Evolutionary conservation across 2,113 vertebrate genomes (phyloP).

Genomic region (Microcebus tavaratra): DNA sequence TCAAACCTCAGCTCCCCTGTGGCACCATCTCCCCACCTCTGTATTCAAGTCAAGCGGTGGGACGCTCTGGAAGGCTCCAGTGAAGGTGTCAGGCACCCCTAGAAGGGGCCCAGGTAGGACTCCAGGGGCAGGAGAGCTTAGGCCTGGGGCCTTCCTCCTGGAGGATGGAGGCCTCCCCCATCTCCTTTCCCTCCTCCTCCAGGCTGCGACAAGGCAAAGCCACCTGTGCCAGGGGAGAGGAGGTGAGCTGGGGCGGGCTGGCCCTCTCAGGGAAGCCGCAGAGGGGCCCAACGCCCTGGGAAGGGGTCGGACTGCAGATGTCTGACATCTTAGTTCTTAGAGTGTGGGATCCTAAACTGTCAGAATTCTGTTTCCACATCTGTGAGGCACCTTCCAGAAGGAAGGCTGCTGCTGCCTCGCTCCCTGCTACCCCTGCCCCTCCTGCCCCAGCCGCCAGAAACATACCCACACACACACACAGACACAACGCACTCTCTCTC

Average conservation of each 20-base stretch:
- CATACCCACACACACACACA: too few species aligned
- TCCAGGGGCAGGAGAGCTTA: not conserved
- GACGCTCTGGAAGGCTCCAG: not conserved
- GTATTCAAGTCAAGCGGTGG: not conserved
- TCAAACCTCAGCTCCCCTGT: not conserved
- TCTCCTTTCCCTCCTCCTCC: too few species aligned
- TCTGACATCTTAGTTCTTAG: not conserved
- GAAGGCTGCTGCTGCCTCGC: not conserved
- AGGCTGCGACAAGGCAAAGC: not conserved
- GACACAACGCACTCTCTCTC: not conserved
- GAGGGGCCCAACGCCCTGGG: not conserved
- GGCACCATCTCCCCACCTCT: not conserved
- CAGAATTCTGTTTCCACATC: not conserved
- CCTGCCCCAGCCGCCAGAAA: not conserved
- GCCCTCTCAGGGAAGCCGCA: not conserved
- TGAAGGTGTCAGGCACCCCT: not conserved
- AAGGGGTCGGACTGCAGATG: not conserved
- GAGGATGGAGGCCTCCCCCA: not conserved
- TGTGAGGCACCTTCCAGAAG: not conserved
- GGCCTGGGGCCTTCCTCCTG: too few species aligned
- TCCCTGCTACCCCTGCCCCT: too few species aligned
- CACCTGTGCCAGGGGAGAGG: too few species aligned
- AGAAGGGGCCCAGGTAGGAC: not conserved
- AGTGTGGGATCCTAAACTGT: not conserved
- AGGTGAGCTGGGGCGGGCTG: fast-evolving